These are phyloP conservation scores for Luidia sarsii DNA, from an alignment of 53 echinoderm and acorn worm genomes.

Conservation along the genomic window DNA sequence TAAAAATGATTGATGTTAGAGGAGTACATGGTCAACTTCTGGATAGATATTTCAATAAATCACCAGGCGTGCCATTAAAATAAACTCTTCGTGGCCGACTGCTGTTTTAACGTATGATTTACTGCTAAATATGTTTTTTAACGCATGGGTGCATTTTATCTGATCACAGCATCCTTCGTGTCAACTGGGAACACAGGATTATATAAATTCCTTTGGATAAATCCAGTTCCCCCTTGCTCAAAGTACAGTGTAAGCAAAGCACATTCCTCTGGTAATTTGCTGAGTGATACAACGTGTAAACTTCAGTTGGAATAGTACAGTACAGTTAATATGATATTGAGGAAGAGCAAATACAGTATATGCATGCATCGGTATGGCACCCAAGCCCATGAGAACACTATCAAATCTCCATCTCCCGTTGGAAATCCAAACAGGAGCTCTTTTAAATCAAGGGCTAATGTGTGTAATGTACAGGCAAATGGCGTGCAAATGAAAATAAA, in stretches of 20 bases:
- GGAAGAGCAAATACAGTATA: not conserved
- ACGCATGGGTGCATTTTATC: not conserved
- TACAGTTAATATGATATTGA: not conserved
- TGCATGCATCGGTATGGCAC: not conserved
- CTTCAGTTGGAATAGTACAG: not conserved
- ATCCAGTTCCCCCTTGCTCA: not conserved
- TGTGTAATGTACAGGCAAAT: no score
- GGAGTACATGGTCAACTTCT: not conserved
- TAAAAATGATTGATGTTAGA: no score
- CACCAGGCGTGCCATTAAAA: no score
- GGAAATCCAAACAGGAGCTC: not conserved
- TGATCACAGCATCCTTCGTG: no score
- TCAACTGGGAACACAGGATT: not conserved
- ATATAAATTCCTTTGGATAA: not conserved
- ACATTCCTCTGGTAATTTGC: conserved; percentile 26
- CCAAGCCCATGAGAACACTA: not conserved
- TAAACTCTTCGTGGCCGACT: no score
- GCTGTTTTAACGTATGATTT: not conserved
- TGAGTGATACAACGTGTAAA: not conserved
- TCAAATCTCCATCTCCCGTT: not conserved
- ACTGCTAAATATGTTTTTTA: not conserved
- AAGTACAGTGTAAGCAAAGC: not conserved
- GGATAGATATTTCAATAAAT: not conserved
- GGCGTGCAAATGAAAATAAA: no score
- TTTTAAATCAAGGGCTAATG: no score